These are phyloP conservation scores for Variabilichromis moorii DNA, from an alignment of 2,113 vertebrate species.

Conservation along the genomic window DNA sequence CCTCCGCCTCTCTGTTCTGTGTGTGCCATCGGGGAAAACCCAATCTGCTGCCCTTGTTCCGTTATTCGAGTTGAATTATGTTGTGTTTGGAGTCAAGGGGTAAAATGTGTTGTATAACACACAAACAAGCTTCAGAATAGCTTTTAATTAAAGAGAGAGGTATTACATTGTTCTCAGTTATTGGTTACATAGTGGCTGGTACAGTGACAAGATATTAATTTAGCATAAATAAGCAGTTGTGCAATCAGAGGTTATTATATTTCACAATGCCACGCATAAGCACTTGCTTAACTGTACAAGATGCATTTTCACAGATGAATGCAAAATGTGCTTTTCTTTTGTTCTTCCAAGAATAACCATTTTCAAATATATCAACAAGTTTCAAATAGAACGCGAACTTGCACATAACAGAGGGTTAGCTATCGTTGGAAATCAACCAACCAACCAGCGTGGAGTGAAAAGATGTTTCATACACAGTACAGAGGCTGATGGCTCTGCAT, in stretches of 20 bases:
- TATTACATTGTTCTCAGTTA: conserved; percentile 59
- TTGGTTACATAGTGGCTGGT: conserved; percentile 59
- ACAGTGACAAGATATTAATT: conserved; percentile 53
- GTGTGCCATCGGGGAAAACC: conserved; percentile 49
- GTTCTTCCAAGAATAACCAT: neutral
- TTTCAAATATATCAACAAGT: neutral
- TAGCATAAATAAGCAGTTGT: conserved; percentile 57
- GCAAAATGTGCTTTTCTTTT: conserved; percentile 45
- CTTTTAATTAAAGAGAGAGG: conserved; percentile 68
- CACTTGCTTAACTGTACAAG: conserved; percentile 55
- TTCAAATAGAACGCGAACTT: conserved; percentile 12
- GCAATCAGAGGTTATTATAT: conserved; percentile 54
- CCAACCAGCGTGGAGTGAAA: neutral
- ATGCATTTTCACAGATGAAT: conserved; percentile 55
- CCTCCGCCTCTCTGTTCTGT: conserved; percentile 46
- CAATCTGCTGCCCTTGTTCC: conserved; percentile 9
- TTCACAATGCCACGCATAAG: conserved; percentile 55
- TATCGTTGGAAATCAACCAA: neutral
- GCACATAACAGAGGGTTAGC: conserved; percentile 4
- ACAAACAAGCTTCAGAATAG: conserved; percentile 47
- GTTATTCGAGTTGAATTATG: conserved; percentile 43
- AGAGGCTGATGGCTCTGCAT: conserved; percentile 38
- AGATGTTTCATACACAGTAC: conserved; percentile 30
- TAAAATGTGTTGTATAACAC: neutral
- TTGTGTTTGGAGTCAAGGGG: neutral